Conservation (phyloP, 2,888 invertebrate species). For the Mayetiola destructor region DNA sequence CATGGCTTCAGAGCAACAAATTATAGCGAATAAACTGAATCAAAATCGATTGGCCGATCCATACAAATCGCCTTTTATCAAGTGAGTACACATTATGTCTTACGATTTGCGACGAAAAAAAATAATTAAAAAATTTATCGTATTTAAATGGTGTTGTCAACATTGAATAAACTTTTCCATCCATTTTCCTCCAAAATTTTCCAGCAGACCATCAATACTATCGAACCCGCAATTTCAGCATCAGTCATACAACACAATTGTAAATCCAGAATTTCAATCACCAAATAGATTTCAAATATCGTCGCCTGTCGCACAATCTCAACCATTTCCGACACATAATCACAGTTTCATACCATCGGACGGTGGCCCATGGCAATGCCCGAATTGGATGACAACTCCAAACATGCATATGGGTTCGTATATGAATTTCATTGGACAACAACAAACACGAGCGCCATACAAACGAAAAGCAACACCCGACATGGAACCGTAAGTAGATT, state of each 20-base stretch:
- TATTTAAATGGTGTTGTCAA: background rate
- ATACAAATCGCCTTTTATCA: background rate
- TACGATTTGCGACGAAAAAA: background rate
- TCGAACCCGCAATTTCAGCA: background rate
- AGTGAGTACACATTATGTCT: background rate
- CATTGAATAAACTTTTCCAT: background rate
- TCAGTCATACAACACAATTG: background rate
- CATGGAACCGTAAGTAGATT: background rate
- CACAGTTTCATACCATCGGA: background rate
- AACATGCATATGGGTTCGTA: background rate
- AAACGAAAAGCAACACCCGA: background rate
- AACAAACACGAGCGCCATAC: background rate
- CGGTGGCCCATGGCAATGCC: conserved; percentile 2
- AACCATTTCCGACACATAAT: background rate
- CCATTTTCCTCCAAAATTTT: background rate
- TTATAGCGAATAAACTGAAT: background rate
- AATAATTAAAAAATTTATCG: background rate
- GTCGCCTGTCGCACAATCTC: background rate
- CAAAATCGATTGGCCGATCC: background rate
- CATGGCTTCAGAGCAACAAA: background rate
- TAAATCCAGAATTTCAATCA: background rate
- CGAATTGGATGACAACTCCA: background rate
- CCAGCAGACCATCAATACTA: background rate
- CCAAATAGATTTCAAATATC: background rate
- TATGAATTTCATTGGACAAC: conserved; percentile 4